These are phyloP conservation scores for Sinocyclocheilus anophthalmus DNA, from an alignment of 2,113 vertebrate genomes.

Conservation along the genomic window DNA sequence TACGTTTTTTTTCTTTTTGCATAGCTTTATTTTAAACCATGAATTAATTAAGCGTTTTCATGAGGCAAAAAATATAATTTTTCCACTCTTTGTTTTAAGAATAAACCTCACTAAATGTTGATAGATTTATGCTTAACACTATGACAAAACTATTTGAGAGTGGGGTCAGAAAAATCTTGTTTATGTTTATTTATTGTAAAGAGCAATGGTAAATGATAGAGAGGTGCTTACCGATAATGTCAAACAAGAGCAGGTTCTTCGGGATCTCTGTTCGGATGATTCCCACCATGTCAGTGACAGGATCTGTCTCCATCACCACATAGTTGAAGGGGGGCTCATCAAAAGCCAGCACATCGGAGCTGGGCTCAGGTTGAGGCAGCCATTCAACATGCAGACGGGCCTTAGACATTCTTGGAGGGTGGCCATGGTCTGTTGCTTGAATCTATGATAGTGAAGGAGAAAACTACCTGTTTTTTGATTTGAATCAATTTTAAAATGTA, in stretches of 20 bases:
- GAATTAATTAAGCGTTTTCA: too few relatives aligned
- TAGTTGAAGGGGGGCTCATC: constrained; percentile 89
- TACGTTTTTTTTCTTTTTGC: not conserved
- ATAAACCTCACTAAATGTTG: too few relatives aligned
- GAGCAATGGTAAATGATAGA: not conserved
- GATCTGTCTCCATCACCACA: constrained; percentile 92
- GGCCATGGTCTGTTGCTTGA: constrained; percentile 86
- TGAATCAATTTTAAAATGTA: too few relatives aligned
- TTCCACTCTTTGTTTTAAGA: too few relatives aligned
- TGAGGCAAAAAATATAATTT: too few relatives aligned
- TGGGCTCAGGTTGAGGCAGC: constrained; percentile 77
- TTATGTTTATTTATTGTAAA: too few relatives aligned
- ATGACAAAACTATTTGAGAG: too few relatives aligned
- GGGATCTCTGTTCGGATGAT: constrained; percentile 86
- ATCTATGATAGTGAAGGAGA: constrained; percentile 71
- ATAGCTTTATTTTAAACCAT: too few relatives aligned
- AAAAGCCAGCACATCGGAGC: constrained; percentile 79
- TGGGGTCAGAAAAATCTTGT: too few relatives aligned
- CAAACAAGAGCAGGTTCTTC: constrained; percentile 84
- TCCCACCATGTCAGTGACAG: constrained; percentile 93
- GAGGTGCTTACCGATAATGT: constrained; percentile 84
- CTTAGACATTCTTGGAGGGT: constrained; percentile 77
- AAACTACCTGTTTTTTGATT: not conserved
- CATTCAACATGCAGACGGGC: constrained; percentile 91
- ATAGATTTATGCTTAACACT: too few relatives aligned